A percentile compares a stretch with the other conserved stretches of the same genome.
Conservation (phyloP, 2,888 invertebrate genomes). For the Troides helena region DNA sequence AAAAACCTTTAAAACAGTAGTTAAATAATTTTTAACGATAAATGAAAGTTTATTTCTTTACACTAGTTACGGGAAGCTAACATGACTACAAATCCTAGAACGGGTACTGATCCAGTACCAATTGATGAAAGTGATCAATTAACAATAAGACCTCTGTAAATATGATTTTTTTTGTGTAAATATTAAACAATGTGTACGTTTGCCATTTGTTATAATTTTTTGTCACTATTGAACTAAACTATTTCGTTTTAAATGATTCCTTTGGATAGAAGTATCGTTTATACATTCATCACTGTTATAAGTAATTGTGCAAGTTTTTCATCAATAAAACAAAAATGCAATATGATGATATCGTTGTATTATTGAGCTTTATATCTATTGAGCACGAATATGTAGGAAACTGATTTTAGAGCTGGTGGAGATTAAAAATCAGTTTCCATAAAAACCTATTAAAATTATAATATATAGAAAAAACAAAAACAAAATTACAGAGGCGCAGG, state of each 20-base stretch:
- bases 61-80: constrained; percentile 13
- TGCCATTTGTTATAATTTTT: not conserved
- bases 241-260: not conserved
- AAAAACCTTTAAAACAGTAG: not conserved
- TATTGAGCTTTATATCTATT: not conserved
- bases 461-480: not conserved
- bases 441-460: not conserved
- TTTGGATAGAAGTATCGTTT: not conserved
- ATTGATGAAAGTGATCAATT: constrained; percentile 96
- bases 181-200: not conserved
- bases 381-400: not conserved
- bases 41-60: not conserved
- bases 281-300: not conserved
- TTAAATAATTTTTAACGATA: not conserved
- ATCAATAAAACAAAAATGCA: not conserved
- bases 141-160: constrained; percentile 92
- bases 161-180: constrained; percentile 31
- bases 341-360: not conserved
- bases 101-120: constrained; percentile 80
- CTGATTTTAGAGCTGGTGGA: not conserved
- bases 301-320: not conserved
- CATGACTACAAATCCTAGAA: constrained; percentile 75
- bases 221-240: not conserved
- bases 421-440: not conserved
- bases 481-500: constrained; percentile 90